A percentile compares a stretch with the other conserved stretches of the same genome.
phyloP scores from a whole-genome alignment of 2,888 invertebrate species.

The Linnaemya vulpina region DNA sequence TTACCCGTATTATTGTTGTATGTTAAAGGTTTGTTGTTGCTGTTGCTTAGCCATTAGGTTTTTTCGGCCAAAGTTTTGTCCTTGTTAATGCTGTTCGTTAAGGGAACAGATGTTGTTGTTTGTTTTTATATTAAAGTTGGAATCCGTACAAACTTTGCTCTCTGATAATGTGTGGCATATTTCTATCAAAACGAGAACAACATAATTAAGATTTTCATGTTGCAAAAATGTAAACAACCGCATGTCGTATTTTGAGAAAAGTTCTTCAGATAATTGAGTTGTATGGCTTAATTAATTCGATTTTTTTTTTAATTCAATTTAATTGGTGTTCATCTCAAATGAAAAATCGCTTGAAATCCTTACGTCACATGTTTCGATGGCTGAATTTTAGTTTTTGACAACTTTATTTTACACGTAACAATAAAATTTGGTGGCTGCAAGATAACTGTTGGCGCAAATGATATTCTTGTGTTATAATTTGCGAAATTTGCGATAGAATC shows the following conservation, averaged over 20 bases:
- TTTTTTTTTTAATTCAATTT: not conserved
- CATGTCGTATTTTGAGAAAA: constrained; percentile 22
- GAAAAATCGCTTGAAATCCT: not conserved
- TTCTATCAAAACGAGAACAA: constrained; percentile 32
- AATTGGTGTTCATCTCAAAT: not conserved
- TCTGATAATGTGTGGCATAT: constrained; percentile 63
- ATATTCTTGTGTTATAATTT: too few species aligned
- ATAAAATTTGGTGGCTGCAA: too few species aligned
- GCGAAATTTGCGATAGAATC: too few species aligned
- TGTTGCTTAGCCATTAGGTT: not conserved
- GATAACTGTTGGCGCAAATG: too few species aligned
- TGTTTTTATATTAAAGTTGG: constrained; percentile 54
- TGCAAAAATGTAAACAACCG: not conserved
- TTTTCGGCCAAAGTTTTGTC: constrained; percentile 21
- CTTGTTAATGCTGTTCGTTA: constrained; percentile 45
- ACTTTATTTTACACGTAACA: too few species aligned
- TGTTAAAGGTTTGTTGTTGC: constrained; percentile 14
- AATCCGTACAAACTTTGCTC: constrained; percentile 70
- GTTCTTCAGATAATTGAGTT: constrained; percentile 39
- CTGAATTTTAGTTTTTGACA: too few species aligned
- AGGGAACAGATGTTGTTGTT: constrained; percentile 66
- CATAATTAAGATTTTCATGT: constrained; percentile 60
- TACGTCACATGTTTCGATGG: not conserved
- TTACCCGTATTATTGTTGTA: constrained; percentile 43
- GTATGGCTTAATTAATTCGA: not conserved